Conservation (phyloP, 2,797 vertebrate species). For the Craterocephalus amniculus region DNA sequence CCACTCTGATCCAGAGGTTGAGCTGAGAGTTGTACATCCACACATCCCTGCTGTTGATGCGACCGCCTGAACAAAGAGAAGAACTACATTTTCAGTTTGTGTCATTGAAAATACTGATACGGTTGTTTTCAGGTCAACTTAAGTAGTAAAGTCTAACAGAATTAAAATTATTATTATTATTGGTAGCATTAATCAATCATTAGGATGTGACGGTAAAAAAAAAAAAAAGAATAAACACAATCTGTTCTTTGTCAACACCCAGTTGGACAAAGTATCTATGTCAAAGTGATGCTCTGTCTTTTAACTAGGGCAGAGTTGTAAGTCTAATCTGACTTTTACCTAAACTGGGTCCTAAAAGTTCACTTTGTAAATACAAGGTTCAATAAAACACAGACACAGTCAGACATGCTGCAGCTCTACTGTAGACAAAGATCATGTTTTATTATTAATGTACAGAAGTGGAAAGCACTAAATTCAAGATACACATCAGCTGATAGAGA, state of each 20-base stretch:
- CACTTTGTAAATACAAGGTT: conserved; percentile 8
- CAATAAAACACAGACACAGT: conserved; percentile 4
- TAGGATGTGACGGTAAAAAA: too few species aligned
- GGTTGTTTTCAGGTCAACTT: neutral
- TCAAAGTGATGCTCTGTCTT: conserved; percentile 12
- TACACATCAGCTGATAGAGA: neutral
- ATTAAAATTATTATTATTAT: neutral
- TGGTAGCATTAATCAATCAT: too few species aligned
- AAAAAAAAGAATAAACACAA: too few species aligned
- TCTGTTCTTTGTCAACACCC: too few species aligned
- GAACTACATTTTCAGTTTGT: conserved; percentile 1
- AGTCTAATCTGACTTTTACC: conserved; percentile 31
- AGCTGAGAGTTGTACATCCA: conserved; percentile 99
- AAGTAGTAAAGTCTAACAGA: neutral
- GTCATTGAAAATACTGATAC: neutral
- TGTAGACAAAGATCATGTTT: neutral
- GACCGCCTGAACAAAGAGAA: conserved; percentile 86
- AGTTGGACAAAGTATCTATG: neutral
- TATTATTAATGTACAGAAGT: neutral
- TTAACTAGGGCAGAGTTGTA: conserved; percentile 6
- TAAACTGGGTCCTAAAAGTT: neutral
- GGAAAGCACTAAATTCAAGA: neutral
- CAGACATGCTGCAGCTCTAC: neutral
- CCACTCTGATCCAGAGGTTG: conserved; percentile 98
- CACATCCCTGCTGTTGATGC: conserved; percentile 97